Percentiles rank a stretch among this genome's conserved stretches.
phyloP scores from a whole-genome alignment of 2,797 vertebrate species.

The Selene dorsalis region DNA sequence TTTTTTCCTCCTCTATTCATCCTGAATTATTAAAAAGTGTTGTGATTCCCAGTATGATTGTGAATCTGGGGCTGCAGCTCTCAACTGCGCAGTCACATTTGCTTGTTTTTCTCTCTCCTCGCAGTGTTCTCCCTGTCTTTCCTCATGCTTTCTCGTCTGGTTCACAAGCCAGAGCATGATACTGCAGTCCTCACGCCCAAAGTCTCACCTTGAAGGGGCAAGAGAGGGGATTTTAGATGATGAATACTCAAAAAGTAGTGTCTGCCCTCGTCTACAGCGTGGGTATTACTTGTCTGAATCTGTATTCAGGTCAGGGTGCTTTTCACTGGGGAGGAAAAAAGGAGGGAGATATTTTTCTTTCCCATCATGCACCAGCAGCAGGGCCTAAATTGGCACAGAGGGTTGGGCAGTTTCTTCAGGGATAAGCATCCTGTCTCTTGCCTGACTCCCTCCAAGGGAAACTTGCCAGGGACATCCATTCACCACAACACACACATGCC shows the following conservation, averaged over 20 bases:
- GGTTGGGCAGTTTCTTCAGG: slow-evolving; percentile 76
- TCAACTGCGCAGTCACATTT: slow-evolving; percentile 78
- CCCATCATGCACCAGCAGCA: slow-evolving; percentile 82
- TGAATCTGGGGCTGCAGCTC: slow-evolving; percentile 85
- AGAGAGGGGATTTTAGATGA: slow-evolving; percentile 58
- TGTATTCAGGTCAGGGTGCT: slow-evolving; percentile 85
- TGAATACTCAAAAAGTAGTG: slow-evolving; percentile 71
- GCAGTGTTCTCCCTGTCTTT: slow-evolving; percentile 48
- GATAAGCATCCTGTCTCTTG: slow-evolving; percentile 77
- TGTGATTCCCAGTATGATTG: slow-evolving; percentile 89
- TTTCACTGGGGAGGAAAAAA: slow-evolving; percentile 60
- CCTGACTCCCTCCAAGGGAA: slow-evolving; percentile 69
- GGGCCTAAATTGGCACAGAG: slow-evolving; percentile 81
- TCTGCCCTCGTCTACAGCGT: slow-evolving; percentile 61
- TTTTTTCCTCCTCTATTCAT: slow-evolving; percentile 79
- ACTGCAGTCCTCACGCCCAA: slow-evolving; percentile 58
- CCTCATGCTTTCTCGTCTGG: slow-evolving; percentile 44
- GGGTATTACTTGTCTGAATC: slow-evolving; percentile 73
- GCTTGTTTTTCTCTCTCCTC: slow-evolving; percentile 74
- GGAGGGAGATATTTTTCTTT: slow-evolving; percentile 76
- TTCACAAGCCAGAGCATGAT: slow-evolving; percentile 64
- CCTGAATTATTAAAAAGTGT: slow-evolving; percentile 90
- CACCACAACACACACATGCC: slow-evolving; percentile 46
- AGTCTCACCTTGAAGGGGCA: slow-evolving; percentile 74
- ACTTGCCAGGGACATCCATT: slow-evolving; percentile 68